Evolutionary conservation across 2,888 invertebrate species (phyloP).

Genomic region (Galeopsomyia nigrocyanea): DNA sequence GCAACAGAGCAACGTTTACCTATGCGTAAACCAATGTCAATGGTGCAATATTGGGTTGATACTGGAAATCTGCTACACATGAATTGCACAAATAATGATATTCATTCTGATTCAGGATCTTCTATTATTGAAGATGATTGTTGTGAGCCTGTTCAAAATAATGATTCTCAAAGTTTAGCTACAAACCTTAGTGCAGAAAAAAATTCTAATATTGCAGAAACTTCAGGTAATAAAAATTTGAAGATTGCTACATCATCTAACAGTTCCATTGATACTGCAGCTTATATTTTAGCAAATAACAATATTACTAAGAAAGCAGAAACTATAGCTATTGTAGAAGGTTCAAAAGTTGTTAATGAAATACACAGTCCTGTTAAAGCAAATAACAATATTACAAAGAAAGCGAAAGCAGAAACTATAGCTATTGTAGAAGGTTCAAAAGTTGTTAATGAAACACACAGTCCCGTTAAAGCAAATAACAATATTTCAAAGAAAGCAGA

Average conservation of each 20-base stretch:
- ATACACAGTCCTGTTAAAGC: constrained; percentile 43
- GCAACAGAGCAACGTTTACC: constrained; percentile 40
- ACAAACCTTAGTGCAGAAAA: constrained; percentile 15
- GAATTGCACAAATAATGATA: constrained; percentile 16
- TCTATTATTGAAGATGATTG: constrained; percentile 51
- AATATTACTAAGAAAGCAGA: constrained; percentile 57
- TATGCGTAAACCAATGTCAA: constrained; percentile 51
- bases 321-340: constrained; percentile 54
- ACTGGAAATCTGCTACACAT: constrained; percentile 57
- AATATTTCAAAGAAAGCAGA: constrained; percentile 57
- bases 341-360: constrained; percentile 47
- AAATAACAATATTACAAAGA: constrained; percentile 58
- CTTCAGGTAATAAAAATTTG: not conserved
- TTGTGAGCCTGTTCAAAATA: not conserved
- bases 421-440: constrained; percentile 55
- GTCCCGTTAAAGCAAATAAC: constrained; percentile 53
- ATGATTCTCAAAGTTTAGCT: not conserved
- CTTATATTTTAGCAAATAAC: constrained; percentile 59
- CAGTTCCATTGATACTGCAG: constrained; percentile 60
- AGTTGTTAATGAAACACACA: constrained; percentile 7
- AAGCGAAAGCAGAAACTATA: constrained; percentile 51
- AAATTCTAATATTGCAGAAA: not conserved
- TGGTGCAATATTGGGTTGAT: constrained; percentile 60
- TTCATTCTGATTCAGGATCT: constrained; percentile 46
- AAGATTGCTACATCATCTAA: constrained; percentile 32